A percentile compares a stretch with the other conserved stretches of the same genome.
These are phyloP conservation scores for Caenorhabditis japonica DNA, from an alignment of 2,888 invertebrate genomes.

Conservation along the genomic window DNA sequence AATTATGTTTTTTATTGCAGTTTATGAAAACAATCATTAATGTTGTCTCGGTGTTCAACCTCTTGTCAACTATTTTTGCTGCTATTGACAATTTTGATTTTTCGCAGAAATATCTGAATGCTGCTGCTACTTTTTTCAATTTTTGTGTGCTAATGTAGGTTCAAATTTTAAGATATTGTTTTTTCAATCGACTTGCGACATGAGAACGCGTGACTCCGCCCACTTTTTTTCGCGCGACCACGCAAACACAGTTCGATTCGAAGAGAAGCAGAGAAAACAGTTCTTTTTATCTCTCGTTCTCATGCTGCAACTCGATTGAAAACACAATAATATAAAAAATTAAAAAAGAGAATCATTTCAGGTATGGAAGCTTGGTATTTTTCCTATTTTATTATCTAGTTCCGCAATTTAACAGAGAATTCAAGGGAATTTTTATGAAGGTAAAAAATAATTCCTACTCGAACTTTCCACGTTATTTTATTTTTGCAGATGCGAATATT, in stretches of 20 bases:
- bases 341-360: too few species aligned
- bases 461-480: too few species aligned
- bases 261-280: too few species aligned
- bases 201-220: too few species aligned
- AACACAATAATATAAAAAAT: too few species aligned
- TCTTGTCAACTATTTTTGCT: conserved; percentile 44
- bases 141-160: conserved; percentile 47
- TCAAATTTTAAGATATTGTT: neutral
- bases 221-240: too few species aligned
- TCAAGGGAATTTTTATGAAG: conserved; percentile 21
- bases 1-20: conserved; percentile 30
- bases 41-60: conserved; percentile 49
- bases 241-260: too few species aligned
- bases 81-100: conserved; percentile 51
- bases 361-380: conserved; percentile 47
- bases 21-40: conserved; percentile 52
- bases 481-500: conserved; percentile 34
- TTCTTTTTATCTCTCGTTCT: too few species aligned
- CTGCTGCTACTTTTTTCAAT: conserved; percentile 48
- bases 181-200: too few species aligned
- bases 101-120: conserved; percentile 21
- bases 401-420: conserved; percentile 24
- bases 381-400: conserved; percentile 34
- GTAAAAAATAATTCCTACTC: neutral
- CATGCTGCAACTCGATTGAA: too few species aligned